Base-by-base conservation (phyloP, 2,797 vertebrate genomes). In the Menidia menidia region DNA sequence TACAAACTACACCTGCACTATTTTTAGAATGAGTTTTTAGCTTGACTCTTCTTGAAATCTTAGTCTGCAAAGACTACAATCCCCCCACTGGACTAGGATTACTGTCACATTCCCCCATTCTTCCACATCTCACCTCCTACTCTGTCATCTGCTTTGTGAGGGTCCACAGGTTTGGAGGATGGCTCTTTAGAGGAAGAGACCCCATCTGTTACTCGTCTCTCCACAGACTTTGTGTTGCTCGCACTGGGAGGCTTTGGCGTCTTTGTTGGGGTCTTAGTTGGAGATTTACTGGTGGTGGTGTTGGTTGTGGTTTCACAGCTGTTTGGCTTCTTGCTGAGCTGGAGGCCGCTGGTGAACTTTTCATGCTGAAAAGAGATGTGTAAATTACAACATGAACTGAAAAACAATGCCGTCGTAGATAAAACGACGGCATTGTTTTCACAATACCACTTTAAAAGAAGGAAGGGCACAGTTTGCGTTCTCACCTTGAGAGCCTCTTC, bases 401-500 rank as follows among this genome's bases (percentile, higher is more conserved):
- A 25, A 25, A 25, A 25, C 0, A 44, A 14, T 5, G 19, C 18
- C 14, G 6, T 58, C 35, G 39, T 35, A 42, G 45, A 13, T 31
- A 42, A 14, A 39, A 12, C 1, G 18, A 33, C 43, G 53, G 1
- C 59, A 6, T 10, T 51, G 1, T 61, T 6, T 9, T 25, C 25
- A 25, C 25, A 25, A 25, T 25, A 25, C 25, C 25, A 25, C 25
- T 25, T 47, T 32, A 9, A 42, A 7, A 54, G 0, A 31, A 64
- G 6, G 64, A 16, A 18, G 44, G 33, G 14, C 13, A 44, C 35
- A 39, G 13, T 33, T 61, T 33, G 10, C 71, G 41, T 75, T 91
- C 42, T 81, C 94, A 98, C 98, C 96, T 98, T 98, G 73, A 99
- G 94, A 69, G 98, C 98, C 91, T 99, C 98, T 89, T 99, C 98